Percentiles rank a stretch among this genome's conserved stretches.
Evolutionary conservation across 1,140 invertebrate species (phyloP).

Genomic region (Ceratina japonica): DNA sequence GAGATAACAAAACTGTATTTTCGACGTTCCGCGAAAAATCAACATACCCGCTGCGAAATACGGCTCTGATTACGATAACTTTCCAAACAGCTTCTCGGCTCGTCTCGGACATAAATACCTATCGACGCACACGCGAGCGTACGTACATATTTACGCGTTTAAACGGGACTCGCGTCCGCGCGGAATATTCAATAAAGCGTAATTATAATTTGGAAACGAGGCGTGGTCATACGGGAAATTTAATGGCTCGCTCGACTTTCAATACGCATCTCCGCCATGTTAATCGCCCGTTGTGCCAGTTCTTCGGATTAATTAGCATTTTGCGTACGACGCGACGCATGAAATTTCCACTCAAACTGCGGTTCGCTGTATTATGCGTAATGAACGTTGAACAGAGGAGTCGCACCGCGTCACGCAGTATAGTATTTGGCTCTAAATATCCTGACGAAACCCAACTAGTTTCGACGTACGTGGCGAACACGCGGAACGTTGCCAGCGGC

Average conservation of each 20-base stretch:
- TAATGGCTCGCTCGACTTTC: constrained; percentile 2
- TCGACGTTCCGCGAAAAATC: background rate
- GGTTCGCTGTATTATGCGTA: background rate
- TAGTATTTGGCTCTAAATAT: too few relatives aligned
- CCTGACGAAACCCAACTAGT: too few relatives aligned
- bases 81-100: too few relatives aligned
- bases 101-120: too few relatives aligned
- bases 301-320: background rate
- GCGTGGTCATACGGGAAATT: constrained; percentile 12
- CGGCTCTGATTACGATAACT: background rate
- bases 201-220: constrained; percentile 17
- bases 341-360: background rate
- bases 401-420: too few relatives aligned
- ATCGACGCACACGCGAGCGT: too few relatives aligned
- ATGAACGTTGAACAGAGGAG: background rate
- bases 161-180: background rate
- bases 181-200: constrained; percentile 14
- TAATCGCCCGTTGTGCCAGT: background rate
- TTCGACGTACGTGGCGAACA: background rate
- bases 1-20: too few relatives aligned
- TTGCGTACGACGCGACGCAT: background rate
- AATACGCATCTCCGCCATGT: background rate
- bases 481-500: constrained; percentile 7
- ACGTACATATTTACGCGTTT: background rate
- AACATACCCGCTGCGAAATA: background rate